A percentile compares a stretch with the other conserved stretches of the same genome.
Conservation (phyloP, 2,113 vertebrate species). For the Lasiurus cinereus region DNA sequence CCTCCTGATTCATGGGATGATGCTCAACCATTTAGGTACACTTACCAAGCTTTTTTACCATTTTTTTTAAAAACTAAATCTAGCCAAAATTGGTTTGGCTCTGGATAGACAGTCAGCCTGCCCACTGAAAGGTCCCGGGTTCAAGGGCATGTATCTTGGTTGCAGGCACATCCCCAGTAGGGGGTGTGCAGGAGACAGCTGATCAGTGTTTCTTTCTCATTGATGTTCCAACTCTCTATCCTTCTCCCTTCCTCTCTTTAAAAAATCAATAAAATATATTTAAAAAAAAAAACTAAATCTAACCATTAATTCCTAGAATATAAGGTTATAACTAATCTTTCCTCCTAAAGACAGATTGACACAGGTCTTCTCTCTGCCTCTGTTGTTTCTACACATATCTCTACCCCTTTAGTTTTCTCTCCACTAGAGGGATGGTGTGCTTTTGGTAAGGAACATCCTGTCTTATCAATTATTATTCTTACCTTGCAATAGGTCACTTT, state of each 20-base stretch:
- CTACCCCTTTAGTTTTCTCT: background rate
- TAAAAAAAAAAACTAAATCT: background rate
- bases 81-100: too few species aligned
- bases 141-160: too few species aligned
- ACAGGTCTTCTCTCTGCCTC: background rate
- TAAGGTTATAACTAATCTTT: background rate
- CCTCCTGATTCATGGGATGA: too few species aligned
- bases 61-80: background rate
- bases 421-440: background rate
- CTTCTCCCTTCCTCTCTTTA: too few species aligned
- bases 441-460: background rate
- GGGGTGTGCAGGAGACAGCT: too few species aligned
- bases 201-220: too few species aligned
- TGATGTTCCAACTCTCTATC: too few species aligned
- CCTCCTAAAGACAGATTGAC: background rate
- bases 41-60: background rate
- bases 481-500: background rate
- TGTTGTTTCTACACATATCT: background rate
- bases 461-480: background rate
- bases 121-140: too few species aligned
- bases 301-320: background rate
- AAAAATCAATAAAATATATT: too few species aligned
- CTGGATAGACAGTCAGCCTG: too few species aligned
- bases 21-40: too few species aligned
- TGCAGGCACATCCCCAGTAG: too few species aligned